These are phyloP conservation scores for Zootermopsis nevadensis DNA, from an alignment of 2,888 invertebrate genomes.

Conservation along the genomic window DNA sequence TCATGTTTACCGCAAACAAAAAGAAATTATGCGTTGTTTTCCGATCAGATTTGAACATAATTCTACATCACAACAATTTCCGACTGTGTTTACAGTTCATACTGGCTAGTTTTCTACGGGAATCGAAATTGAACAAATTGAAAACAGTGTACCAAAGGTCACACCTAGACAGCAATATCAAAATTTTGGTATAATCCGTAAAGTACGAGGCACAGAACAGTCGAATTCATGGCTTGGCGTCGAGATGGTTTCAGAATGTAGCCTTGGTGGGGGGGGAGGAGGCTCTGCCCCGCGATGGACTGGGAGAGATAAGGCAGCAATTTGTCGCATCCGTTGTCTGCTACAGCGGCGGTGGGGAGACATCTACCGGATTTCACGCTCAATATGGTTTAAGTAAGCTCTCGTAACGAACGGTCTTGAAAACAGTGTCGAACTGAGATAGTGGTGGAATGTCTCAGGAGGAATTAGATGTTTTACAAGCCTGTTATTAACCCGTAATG, in stretches of 20 bases:
- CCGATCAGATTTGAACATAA: too few species aligned
- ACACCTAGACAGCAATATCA: too few species aligned
- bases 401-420: background rate
- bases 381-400: background rate
- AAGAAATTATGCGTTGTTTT: too few species aligned
- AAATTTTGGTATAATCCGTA: too few species aligned
- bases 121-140: too few species aligned
- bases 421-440: background rate
- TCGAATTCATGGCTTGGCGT: background rate
- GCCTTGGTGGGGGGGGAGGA: background rate
- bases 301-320: constrained; percentile 5
- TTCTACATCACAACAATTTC: too few species aligned
- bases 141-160: too few species aligned
- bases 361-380: constrained; percentile 23
- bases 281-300: background rate
- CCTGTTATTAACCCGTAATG: too few species aligned
- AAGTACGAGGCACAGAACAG: background rate
- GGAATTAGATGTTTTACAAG: too few species aligned
- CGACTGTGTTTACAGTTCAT: too few species aligned
- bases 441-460: background rate
- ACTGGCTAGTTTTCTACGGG: too few species aligned
- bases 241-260: background rate
- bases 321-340: constrained; percentile 26
- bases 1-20: too few species aligned
- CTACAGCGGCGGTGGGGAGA: background rate